Conservation (phyloP, 2,113 vertebrate species). For the Vombatus ursinus region DNA sequence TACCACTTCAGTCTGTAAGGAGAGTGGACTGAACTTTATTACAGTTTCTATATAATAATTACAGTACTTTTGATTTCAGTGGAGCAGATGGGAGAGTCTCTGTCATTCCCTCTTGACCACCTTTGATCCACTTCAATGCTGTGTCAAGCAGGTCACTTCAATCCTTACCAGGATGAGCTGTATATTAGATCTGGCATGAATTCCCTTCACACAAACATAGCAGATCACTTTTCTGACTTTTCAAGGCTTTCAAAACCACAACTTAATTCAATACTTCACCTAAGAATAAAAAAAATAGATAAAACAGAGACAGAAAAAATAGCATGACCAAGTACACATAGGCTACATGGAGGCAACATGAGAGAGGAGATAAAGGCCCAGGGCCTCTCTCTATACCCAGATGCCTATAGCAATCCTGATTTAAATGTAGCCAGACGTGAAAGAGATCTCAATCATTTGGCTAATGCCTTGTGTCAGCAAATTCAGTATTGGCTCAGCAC, state of each 20-base stretch:
- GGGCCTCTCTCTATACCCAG: not conserved
- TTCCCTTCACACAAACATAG: not conserved
- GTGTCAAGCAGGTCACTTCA: not conserved
- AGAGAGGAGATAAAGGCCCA: not conserved
- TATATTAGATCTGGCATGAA: not conserved
- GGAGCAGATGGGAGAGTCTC: not conserved
- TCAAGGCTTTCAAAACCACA: not conserved
- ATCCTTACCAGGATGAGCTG: not conserved
- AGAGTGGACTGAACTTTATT: not conserved
- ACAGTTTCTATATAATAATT: not conserved
- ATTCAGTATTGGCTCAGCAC: not conserved
- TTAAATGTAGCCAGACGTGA: not conserved
- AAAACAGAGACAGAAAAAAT: not conserved
- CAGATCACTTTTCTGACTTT: not conserved
- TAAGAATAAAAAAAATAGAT: not conserved
- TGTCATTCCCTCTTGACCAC: not conserved
- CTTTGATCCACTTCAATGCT: not conserved
- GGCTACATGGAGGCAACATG: not conserved
- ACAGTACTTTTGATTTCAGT: not conserved
- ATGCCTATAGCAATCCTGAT: not conserved
- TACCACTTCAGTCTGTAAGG: not conserved
- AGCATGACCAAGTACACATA: not conserved
- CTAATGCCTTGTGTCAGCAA: not conserved
- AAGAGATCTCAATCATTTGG: not conserved
- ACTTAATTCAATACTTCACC: not conserved